These are phyloP conservation scores for Phataginus tricuspis DNA, from an alignment of 2,797 vertebrate genomes.

Conservation along the genomic window DNA sequence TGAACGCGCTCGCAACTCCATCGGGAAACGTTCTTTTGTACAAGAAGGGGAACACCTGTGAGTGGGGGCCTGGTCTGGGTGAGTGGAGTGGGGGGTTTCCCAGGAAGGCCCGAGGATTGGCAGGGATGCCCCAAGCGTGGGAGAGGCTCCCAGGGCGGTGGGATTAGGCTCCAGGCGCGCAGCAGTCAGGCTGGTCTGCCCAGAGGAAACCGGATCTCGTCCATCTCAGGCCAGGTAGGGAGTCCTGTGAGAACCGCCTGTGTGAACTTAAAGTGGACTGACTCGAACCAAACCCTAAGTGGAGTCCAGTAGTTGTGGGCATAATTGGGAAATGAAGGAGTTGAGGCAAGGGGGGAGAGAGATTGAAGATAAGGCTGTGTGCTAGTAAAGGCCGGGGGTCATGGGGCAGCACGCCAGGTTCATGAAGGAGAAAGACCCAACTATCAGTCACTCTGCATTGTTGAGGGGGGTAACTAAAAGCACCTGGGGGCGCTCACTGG, in stretches of 20 bases:
- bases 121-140: neutral
- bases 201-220: neutral
- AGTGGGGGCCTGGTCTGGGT: neutral
- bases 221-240: no score
- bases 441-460: neutral
- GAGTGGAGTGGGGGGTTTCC: neutral
- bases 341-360: neutral
- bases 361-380: neutral
- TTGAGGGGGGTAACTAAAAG: neutral
- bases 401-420: neutral
- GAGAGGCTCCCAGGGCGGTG: neutral
- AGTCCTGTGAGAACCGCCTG: neutral
- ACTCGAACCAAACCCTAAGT: neutral
- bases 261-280: neutral
- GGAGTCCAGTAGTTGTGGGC: neutral
- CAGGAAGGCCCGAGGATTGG: neutral
- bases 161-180: neutral
- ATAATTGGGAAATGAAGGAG: neutral
- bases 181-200: neutral
- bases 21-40: neutral
- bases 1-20: no score
- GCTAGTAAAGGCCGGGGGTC: neutral
- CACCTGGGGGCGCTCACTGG: neutral
- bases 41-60: neutral
- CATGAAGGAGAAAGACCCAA: neutral